A percentile compares a stretch with the other conserved stretches of the same genome.
phyloP scores from a whole-genome alignment of 1,140 invertebrate species.

The Drosophila ananassae region DNA sequence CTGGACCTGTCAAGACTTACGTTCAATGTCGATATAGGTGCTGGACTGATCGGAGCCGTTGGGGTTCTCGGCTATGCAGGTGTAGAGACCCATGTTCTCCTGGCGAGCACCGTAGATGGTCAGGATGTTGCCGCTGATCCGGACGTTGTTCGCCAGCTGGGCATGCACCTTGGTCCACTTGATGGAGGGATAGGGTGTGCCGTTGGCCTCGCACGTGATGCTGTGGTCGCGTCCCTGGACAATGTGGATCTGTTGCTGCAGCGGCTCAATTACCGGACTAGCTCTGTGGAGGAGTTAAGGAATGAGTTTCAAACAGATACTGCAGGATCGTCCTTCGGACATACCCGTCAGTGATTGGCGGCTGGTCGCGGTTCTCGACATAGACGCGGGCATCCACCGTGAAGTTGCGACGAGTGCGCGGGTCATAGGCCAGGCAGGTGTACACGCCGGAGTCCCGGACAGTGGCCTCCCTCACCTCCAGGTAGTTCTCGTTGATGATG shows the following conservation, averaged over 20 bases:
- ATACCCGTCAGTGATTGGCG: constrained; percentile 44
- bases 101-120: constrained; percentile 89
- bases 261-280: constrained; percentile 86
- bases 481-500: constrained; percentile 87
- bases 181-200: constrained; percentile 88
- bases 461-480: constrained; percentile 89
- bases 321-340: background rate
- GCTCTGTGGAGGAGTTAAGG: constrained; percentile 49
- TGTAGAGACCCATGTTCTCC: constrained; percentile 91
- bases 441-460: constrained; percentile 91
- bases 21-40: constrained; percentile 93
- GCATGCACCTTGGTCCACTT: constrained; percentile 92
- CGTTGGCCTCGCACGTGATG: constrained; percentile 89
- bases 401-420: constrained; percentile 70
- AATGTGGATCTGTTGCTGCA: constrained; percentile 89
- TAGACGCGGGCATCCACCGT: constrained; percentile 65
- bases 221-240: constrained; percentile 91
- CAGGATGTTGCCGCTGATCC: constrained; percentile 88
- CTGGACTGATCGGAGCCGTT: constrained; percentile 87
- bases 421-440: constrained; percentile 87
- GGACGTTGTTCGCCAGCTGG: constrained; percentile 86
- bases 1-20: constrained; percentile 86
- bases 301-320: background rate
- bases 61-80: constrained; percentile 88
- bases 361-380: constrained; percentile 54